A percentile compares a stretch with the other conserved stretches of the same genome.
Evolutionary conservation across 2,888 invertebrate genomes (phyloP).

Genomic region (Chrysolina oricalcia): DNA sequence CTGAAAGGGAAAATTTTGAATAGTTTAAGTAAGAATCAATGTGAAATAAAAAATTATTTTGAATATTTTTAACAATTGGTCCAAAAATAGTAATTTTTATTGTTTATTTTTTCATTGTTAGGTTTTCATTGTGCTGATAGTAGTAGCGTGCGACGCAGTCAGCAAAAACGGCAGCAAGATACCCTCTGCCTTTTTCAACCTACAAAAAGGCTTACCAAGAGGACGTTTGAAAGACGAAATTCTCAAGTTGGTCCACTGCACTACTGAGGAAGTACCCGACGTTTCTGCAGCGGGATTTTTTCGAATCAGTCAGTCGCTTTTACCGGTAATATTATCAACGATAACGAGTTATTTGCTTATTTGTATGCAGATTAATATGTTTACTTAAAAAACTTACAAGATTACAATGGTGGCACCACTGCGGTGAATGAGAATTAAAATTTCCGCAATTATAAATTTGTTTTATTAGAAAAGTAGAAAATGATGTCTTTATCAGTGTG

Average conservation of each 20-base stretch:
- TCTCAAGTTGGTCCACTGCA: not conserved
- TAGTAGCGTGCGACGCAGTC: not conserved
- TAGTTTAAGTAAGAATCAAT: too few species aligned
- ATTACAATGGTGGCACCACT: not conserved
- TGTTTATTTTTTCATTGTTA: not conserved
- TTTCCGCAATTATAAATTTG: too few species aligned
- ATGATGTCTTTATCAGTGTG: too few species aligned
- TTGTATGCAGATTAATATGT: conserved; percentile 10
- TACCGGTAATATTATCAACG: conserved; percentile 8
- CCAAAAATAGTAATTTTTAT: not conserved
- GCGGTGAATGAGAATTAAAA: too few species aligned
- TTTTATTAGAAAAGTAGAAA: too few species aligned
- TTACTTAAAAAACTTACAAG: not conserved
- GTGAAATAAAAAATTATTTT: too few species aligned
- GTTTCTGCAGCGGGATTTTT: not conserved
- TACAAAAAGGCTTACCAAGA: not conserved
- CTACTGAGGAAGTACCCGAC: not conserved
- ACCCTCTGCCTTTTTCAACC: not conserved
- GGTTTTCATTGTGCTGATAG: conserved; percentile 2
- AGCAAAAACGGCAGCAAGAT: not conserved
- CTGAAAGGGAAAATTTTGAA: too few species aligned
- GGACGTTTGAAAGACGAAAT: not conserved
- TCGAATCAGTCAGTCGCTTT: not conserved
- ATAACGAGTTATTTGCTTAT: not conserved
- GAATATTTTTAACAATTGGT: not conserved